These are phyloP conservation scores for Drosophila kambysellisi DNA, from an alignment of 2,888 invertebrate genomes.

Conservation along the genomic window DNA sequence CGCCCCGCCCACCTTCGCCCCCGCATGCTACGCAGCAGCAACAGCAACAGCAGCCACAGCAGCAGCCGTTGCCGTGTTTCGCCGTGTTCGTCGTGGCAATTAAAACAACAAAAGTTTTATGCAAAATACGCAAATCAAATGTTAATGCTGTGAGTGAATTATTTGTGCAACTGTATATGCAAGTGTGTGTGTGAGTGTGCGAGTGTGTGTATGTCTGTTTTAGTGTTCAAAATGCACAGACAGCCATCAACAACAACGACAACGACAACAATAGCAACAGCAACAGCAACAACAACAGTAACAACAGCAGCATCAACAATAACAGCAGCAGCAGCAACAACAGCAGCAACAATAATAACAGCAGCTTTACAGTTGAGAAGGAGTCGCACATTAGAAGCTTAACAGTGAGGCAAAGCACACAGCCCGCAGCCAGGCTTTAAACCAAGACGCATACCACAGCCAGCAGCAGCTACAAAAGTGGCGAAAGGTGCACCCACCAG, in stretches of 20 bases:
- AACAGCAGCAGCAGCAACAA: constrained; percentile 25
- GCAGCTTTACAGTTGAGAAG: constrained; percentile 44
- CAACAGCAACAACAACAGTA: constrained; percentile 36
- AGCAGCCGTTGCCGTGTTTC: constrained; percentile 45
- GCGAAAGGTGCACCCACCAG: constrained; percentile 79
- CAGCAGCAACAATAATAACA: constrained; percentile 37
- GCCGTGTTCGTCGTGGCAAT: constrained; percentile 66
- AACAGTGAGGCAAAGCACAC: constrained; percentile 41
- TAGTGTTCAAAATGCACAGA: constrained; percentile 66
- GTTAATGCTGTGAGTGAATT: constrained; percentile 48
- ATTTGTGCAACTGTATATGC: constrained; percentile 16
- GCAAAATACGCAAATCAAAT: constrained; percentile 61
- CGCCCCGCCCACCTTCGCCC: constrained; percentile 29
- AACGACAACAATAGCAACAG: constrained; percentile 31
- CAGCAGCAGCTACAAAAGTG: constrained; percentile 58
- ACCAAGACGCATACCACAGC: constrained; percentile 47
- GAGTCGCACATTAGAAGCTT: constrained; percentile 54
- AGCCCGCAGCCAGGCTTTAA: constrained; percentile 41
- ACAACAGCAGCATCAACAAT: constrained; percentile 38
- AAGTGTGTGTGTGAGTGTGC: constrained; percentile 2
- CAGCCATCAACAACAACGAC: constrained; percentile 42
- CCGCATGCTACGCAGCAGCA: constrained; percentile 43
- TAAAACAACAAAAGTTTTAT: constrained; percentile 60
- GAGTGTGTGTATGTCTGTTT: constrained; percentile 16
- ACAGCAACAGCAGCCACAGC: constrained; percentile 5